Evolutionary conservation across 2,113 vertebrate species (phyloP).

Genomic region (Cheilinus undulatus): DNA sequence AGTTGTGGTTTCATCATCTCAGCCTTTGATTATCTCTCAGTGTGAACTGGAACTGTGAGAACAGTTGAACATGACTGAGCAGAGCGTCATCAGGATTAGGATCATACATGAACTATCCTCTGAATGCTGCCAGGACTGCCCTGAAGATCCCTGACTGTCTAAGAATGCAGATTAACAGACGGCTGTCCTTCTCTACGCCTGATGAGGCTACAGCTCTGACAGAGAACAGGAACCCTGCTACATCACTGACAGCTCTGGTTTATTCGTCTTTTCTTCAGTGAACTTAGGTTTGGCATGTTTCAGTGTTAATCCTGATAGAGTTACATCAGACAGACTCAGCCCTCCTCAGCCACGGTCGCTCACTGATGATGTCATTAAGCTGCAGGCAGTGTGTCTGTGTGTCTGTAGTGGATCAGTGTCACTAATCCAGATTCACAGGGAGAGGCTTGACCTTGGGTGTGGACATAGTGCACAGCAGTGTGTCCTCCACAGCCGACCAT

Average conservation of each 20-base stretch:
- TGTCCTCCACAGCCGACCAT: slow-evolving; percentile 7
- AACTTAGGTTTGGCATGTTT: neutral
- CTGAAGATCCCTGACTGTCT: too few species aligned
- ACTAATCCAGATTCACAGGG: slow-evolving; percentile 47
- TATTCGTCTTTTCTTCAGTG: too few species aligned
- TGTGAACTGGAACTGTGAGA: neutral
- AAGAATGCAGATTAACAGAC: too few species aligned
- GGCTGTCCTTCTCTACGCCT: too few species aligned
- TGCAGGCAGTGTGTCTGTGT: slow-evolving; percentile 12
- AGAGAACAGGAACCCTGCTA: too few species aligned
- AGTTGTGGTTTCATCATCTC: neutral
- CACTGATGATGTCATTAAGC: slow-evolving; percentile 48
- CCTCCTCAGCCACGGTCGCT: neutral
- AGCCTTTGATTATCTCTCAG: neutral
- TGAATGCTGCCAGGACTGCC: neutral
- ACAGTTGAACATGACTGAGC: neutral
- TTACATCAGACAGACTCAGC: slow-evolving; percentile 19
- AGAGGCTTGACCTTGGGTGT: slow-evolving; percentile 52
- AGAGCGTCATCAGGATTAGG: neutral
- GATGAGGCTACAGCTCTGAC: too few species aligned
- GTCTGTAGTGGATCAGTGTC: slow-evolving; percentile 45
- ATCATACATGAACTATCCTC: neutral
- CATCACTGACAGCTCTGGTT: too few species aligned
- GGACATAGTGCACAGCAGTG: neutral
- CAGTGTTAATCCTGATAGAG: neutral